These are phyloP conservation scores for Leptinotarsa haldemani DNA, from an alignment of 2,888 invertebrate species.

Conservation along the genomic window DNA sequence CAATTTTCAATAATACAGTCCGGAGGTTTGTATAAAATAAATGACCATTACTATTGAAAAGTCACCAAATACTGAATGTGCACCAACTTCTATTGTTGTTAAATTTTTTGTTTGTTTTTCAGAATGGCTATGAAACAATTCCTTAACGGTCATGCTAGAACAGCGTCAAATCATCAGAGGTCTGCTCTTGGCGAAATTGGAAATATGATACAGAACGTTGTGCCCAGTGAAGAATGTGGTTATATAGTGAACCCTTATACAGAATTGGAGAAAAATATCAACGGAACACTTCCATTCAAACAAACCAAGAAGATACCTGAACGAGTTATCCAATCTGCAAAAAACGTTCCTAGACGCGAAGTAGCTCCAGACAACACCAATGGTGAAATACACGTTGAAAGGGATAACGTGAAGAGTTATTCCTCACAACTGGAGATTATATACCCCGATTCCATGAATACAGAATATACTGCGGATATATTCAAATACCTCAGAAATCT, in stretches of 20 bases:
- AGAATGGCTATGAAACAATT: conserved; percentile 50
- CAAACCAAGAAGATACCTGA: conserved; percentile 34
- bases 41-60: too few species aligned
- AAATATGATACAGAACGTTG: too few species aligned
- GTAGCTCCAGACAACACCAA: too few species aligned
- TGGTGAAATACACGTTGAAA: too few species aligned
- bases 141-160: conserved; percentile 15
- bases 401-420: neutral
- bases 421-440: conserved; percentile 38
- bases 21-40: too few species aligned
- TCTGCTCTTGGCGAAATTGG: too few species aligned
- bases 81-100: too few species aligned
- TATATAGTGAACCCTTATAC: conserved; percentile 30
- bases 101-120: conserved; percentile 22
- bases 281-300: conserved; percentile 19
- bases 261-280: conserved; percentile 38
- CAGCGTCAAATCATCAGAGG: conserved; percentile 39
- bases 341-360: neutral
- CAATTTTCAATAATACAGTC: too few species aligned
- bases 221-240: too few species aligned
- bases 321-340: conserved; percentile 18
- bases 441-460: conserved; percentile 72
- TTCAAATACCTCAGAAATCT: neutral
- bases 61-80: too few species aligned
- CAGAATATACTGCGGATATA: conserved; percentile 75